These are phyloP conservation scores for Hipparchia semele DNA, from an alignment of 2,888 invertebrate genomes.

Conservation along the genomic window DNA sequence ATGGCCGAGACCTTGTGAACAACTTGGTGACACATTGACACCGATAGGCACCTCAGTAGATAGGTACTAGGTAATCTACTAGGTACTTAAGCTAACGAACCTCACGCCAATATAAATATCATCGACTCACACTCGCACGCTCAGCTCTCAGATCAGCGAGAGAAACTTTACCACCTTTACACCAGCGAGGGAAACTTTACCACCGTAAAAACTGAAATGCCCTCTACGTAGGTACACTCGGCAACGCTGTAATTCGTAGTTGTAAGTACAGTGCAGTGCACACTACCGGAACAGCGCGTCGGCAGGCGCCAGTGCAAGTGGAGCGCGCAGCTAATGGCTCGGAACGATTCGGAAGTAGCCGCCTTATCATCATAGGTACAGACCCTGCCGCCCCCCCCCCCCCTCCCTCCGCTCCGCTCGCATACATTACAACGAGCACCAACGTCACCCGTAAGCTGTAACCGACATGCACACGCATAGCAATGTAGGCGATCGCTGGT, in stretches of 20 bases:
- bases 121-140: no score
- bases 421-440: slow-evolving; percentile 35
- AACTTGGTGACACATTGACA: background rate
- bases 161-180: no score
- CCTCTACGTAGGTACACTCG: no score
- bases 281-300: background rate
- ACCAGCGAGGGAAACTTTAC: no score
- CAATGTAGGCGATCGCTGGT: no score
- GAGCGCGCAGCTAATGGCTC: slow-evolving; percentile 64
- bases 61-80: background rate
- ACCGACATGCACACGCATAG: background rate
- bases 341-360: slow-evolving; percentile 72
- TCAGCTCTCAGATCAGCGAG: no score
- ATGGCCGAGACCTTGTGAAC: background rate
- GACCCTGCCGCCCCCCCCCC: slow-evolving; percentile 30
- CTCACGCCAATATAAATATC: no score
- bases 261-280: no score
- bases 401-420: slow-evolving; percentile 54
- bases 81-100: no score
- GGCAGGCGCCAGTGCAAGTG: background rate
- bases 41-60: background rate
- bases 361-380: slow-evolving; percentile 53
- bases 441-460: background rate
- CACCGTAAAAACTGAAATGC: no score
- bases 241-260: no score